Percentiles rank a stretch among this genome's conserved stretches.
Conservation (phyloP, 2,113 vertebrate genomes). For the Poeciliopsis turrubarensis region DNA sequence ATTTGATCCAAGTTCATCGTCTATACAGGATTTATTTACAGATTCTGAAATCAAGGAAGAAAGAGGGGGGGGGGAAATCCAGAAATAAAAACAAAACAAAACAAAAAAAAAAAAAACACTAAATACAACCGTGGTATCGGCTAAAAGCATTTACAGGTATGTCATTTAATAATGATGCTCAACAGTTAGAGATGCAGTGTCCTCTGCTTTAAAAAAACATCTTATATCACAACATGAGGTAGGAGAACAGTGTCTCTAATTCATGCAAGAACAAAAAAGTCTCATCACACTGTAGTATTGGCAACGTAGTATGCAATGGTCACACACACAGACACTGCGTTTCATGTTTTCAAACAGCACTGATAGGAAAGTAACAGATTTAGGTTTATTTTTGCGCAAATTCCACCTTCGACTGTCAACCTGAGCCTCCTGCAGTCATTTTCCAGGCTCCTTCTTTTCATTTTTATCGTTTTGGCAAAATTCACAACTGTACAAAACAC, state of each 20-base stretch:
- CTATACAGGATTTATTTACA: conserved; percentile 76
- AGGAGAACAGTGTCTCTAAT: conserved; percentile 82
- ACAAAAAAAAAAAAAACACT: conserved; percentile 74
- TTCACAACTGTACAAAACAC: conserved; percentile 69
- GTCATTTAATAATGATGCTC: conserved; percentile 79
- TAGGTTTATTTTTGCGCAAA: conserved; percentile 20
- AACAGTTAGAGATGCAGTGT: conserved; percentile 81
- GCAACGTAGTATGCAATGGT: conserved; percentile 80
- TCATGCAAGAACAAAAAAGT: conserved; percentile 84
- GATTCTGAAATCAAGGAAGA: conserved; percentile 69
- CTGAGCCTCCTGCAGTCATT: neutral
- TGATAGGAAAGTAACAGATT: conserved; percentile 52
- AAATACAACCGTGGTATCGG: conserved; percentile 82
- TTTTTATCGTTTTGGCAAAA: conserved; percentile 50
- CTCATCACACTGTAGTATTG: conserved; percentile 82
- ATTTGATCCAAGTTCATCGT: conserved; percentile 83
- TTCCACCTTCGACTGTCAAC: neutral
- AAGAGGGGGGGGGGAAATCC: neutral
- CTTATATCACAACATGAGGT: conserved; percentile 87
- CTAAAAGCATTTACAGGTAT: conserved; percentile 83
- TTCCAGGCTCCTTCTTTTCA: conserved; percentile 11
- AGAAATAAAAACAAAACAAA: conserved; percentile 61
- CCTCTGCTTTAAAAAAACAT: conserved; percentile 80
- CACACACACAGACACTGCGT: conserved; percentile 74
- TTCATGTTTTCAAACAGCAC: conserved; percentile 73